Evolutionary conservation across 2,797 vertebrate species (phyloP), one percentile per base, ranked within the genome.

Genomic region (Sebastes itinus): DNA sequence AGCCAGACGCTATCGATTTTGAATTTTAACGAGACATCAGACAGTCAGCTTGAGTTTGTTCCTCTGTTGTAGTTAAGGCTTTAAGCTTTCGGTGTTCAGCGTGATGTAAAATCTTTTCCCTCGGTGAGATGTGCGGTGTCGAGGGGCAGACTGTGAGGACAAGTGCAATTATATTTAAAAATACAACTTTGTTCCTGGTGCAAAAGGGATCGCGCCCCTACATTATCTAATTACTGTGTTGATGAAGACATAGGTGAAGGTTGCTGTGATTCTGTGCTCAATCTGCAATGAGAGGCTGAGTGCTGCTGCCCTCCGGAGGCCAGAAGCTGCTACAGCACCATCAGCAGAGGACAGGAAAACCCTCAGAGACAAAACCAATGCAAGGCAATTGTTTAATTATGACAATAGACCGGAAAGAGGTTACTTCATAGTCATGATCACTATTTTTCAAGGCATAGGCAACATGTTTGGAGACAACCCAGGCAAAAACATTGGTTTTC

Each of bases 241-340:
- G 79, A 82, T 82, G 49, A 72, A 76, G 60, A 63, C 55, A 52
- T 60, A 74, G 54, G 56, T 81, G 71, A 84, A 88, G 58, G 66
- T 81, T 73, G 61, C 59, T 55, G 63, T 66, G 82, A 25, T 8
- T 25, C 75, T 52, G 67, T 2, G 38, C 16, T 55, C 27, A 20
- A n/a, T 64, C 20, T 67, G 72, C 12, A 49, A 8, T 12, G 20
- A 87, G 78, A 70, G 16, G 76, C 88, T 94, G 85, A 87, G 72
- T 87, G 77, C 81, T 93, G 91, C 91, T 94, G 94, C 93, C 91
- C 90, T 87, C 94, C 84, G 90, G 92, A 93, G 94, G 92, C n/a
- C 55, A 78, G 2, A 62, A 61, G 38, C 12, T 14, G 35, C 18
- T 62, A 3, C 60, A 46, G 69, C 85, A 87, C 5, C 49, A 25